These are phyloP conservation scores for Oscheius sp. DNA, from an alignment of 1,140 invertebrate genomes.

Conservation along the genomic window DNA sequence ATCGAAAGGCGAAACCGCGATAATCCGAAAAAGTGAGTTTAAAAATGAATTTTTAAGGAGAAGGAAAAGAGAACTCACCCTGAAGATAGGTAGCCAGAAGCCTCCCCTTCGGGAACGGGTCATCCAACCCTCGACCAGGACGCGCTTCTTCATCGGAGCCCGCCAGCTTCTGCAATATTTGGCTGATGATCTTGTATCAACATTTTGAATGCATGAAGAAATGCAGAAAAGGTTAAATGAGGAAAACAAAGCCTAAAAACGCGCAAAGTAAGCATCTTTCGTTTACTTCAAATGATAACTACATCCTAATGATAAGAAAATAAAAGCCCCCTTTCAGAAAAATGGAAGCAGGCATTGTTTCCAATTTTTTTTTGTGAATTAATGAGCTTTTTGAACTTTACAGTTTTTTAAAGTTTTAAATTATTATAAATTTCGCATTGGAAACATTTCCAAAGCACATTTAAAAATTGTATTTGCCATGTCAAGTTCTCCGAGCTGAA, in stretches of 20 bases:
- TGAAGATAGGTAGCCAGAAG: neutral
- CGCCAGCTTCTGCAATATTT: neutral
- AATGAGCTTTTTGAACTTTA: too few species aligned
- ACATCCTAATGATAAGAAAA: too few species aligned
- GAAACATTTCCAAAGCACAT: too few species aligned
- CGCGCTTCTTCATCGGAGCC: constrained; percentile 1
- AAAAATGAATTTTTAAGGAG: neutral
- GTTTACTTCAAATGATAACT: too few species aligned
- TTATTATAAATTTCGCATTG: too few species aligned
- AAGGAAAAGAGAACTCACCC: neutral
- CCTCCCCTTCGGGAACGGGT: neutral
- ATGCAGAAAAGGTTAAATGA: neutral
- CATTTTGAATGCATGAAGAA: neutral
- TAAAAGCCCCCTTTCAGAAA: too few species aligned
- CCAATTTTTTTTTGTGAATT: too few species aligned
- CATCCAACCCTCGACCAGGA: neutral
- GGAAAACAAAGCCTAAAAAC: neutral
- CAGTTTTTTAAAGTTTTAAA: too few species aligned
- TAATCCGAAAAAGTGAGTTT: neutral
- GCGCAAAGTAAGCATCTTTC: too few species aligned
- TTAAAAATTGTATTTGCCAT: too few species aligned
- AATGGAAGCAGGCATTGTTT: too few species aligned
- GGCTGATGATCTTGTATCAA: neutral
- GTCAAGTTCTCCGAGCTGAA: too few species aligned
- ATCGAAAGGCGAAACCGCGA: neutral